phyloP scores from a whole-genome alignment of 2,888 invertebrate genomes.

The Galeopsomyia nigrocyanea region DNA sequence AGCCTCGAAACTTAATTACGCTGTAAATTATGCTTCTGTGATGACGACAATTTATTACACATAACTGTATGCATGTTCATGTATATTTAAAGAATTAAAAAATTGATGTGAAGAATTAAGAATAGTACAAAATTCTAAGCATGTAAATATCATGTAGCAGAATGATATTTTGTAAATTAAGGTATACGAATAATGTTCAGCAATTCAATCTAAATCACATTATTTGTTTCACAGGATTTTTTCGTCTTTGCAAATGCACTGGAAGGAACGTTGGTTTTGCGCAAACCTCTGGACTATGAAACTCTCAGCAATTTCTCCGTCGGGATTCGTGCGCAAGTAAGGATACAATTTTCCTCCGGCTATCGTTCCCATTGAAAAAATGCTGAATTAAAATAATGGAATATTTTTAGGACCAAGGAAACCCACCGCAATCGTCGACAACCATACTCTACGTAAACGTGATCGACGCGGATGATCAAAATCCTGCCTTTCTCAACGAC shows the following conservation, averaged over 20 bases:
- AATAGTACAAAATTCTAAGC: no score
- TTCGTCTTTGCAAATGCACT: constrained; percentile 88
- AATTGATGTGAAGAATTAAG: no score
- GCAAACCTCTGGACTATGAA: constrained; percentile 87
- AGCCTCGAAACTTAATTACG: constrained; percentile 4
- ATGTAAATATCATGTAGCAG: no score
- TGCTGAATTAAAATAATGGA: background rate
- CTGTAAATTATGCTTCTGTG: constrained; percentile 11
- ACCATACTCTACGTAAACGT: constrained; percentile 83
- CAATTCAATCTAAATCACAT: no score
- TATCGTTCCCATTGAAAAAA: background rate
- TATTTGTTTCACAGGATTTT: constrained; percentile 74
- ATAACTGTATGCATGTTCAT: no score
- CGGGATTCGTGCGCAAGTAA: constrained; percentile 74
- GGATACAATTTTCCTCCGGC: constrained; percentile 25
- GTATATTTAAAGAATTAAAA: no score
- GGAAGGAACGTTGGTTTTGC: constrained; percentile 85
- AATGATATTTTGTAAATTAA: no score
- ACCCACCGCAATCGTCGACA: constrained; percentile 83
- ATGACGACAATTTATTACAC: no score
- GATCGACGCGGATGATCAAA: constrained; percentile 92
- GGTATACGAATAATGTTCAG: no score
- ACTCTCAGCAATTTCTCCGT: constrained; percentile 83
- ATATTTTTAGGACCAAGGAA: constrained; percentile 80
- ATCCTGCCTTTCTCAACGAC: constrained; percentile 84